These are phyloP conservation scores for Stegodyphus dumicola DNA, from an alignment of 1,140 invertebrate genomes.

Conservation along the genomic window DNA sequence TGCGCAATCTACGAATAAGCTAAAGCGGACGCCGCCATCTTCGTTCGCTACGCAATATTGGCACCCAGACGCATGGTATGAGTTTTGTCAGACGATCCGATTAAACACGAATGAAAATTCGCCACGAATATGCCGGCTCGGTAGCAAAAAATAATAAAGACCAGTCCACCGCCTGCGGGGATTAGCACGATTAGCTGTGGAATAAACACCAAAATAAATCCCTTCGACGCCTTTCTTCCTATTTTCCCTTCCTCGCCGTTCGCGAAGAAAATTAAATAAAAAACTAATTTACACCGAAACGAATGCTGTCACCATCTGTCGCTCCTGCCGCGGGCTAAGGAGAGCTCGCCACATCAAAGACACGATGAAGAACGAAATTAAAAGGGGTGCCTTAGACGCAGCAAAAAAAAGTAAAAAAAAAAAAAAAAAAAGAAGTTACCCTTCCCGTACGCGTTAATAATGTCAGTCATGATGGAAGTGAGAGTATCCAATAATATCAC, in stretches of 20 bases:
- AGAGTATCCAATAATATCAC: constrained; percentile 15
- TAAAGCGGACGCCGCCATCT: background rate
- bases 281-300: constrained; percentile 10
- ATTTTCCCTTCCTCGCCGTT: background rate
- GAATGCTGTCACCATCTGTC: constrained; percentile 23
- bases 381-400: background rate
- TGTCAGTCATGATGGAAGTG: background rate
- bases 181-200: constrained; percentile 19
- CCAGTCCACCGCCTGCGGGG: background rate
- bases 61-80: too few relatives aligned
- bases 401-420: background rate
- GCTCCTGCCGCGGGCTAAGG: background rate
- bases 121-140: too few relatives aligned
- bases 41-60: background rate
- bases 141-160: background rate
- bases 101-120: background rate
- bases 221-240: background rate
- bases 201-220: constrained; percentile 11
- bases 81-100: background rate
- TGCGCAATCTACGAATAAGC: background rate
- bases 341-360: background rate
- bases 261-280: background rate
- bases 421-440: background rate
- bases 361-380: constrained; percentile 20
- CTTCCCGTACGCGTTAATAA: background rate